phyloP scores from a whole-genome alignment of 2,797 vertebrate species.

The Cryptoprocta ferox region DNA sequence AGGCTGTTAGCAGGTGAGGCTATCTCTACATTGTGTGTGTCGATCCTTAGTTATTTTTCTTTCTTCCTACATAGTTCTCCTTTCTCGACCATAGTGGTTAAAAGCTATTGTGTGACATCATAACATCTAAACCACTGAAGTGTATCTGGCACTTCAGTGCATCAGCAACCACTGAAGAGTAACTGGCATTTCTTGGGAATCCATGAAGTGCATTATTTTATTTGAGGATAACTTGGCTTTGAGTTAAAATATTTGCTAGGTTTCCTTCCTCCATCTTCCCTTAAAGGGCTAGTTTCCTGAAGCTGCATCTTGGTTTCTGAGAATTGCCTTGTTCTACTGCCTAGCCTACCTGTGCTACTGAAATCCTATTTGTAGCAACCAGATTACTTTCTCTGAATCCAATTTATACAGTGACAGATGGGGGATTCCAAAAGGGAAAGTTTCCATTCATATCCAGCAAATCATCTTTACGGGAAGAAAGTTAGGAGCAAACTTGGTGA shows the following conservation, averaged over 20 bases:
- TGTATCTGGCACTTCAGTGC: too few relatives aligned
- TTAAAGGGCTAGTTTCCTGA: constrained; percentile 40
- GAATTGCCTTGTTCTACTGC: neutral
- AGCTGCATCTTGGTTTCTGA: constrained; percentile 5
- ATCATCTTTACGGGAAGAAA: constrained; percentile 56
- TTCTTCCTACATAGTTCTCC: neutral
- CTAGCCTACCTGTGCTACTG: constrained; percentile 40
- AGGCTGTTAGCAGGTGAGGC: neutral
- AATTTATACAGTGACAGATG: constrained; percentile 67
- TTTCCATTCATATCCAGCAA: constrained; percentile 63
- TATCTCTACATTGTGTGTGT: neutral
- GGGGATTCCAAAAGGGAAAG: constrained; percentile 66
- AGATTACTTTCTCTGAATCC: constrained; percentile 63
- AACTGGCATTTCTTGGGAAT: constrained; percentile 19
- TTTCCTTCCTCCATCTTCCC: neutral
- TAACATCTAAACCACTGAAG: too few relatives aligned
- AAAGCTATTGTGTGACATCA: neutral
- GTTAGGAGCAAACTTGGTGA: constrained; percentile 17
- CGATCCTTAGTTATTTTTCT: neutral
- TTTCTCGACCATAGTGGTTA: neutral
- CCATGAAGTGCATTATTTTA: neutral
- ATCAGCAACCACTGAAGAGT: too few relatives aligned
- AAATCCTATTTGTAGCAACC: constrained; percentile 50
- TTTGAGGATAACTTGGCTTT: constrained; percentile 18
- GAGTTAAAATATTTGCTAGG: neutral